Conservation (phyloP, 2,113 vertebrate genomes). For the Dasyurus viverrinus region DNA sequence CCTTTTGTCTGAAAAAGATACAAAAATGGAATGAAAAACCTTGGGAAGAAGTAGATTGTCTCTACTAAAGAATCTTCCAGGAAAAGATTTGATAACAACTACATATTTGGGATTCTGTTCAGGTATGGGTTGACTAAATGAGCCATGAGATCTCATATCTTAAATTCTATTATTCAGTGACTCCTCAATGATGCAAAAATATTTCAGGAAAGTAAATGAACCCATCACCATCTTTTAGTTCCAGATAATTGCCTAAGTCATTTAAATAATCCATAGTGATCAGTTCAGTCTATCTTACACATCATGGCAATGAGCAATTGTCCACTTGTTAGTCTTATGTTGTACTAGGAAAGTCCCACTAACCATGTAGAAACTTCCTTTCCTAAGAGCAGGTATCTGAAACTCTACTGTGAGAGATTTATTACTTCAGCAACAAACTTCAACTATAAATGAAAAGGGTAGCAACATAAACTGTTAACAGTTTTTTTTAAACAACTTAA, state of each 20-base stretch:
- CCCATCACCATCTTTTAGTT: background rate
- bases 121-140: background rate
- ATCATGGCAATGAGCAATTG: background rate
- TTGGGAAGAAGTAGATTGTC: background rate
- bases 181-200: background rate
- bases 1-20: background rate
- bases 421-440: background rate
- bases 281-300: background rate
- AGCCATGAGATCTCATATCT: background rate
- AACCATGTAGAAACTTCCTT: background rate
- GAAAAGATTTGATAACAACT: background rate
- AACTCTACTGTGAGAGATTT: background rate
- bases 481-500: constrained; percentile 6
- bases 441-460: constrained; percentile 9
- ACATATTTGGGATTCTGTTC: background rate
- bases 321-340: background rate
- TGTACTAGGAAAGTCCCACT: background rate
- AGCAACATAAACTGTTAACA: background rate
- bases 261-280: background rate
- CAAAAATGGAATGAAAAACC: background rate
- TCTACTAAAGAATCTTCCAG: background rate
- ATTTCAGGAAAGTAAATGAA: background rate
- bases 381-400: background rate
- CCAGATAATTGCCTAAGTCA: background rate
- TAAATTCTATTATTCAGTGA: background rate